Evolutionary conservation across 2,797 vertebrate genomes (phyloP).

Genomic region (Acestrorhynchus altus): DNA sequence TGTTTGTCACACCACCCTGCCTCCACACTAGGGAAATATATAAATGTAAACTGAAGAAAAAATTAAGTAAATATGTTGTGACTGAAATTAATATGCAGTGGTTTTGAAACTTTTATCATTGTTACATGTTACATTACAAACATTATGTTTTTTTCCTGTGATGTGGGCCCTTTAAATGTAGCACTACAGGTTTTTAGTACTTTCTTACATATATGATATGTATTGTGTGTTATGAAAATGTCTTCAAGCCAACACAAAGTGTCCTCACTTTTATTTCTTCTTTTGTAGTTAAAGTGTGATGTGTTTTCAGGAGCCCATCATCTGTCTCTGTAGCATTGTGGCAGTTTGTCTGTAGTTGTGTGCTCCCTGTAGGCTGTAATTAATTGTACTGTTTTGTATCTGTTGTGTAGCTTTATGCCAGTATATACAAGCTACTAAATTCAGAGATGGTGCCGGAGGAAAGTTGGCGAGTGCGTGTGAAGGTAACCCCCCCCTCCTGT

Average conservation of each 20-base stretch:
- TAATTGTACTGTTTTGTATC: conserved; percentile 92
- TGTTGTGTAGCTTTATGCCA: conserved; percentile 99
- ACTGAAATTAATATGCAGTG: no score
- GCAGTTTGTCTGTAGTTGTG: conserved; percentile 14
- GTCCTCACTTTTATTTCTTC: background rate
- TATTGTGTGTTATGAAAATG: background rate
- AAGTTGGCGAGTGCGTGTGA: conserved; percentile 90
- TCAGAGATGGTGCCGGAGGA: conserved; percentile 93
- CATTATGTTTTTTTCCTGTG: no score
- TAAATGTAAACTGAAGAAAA: no score
- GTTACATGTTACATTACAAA: no score
- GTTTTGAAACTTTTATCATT: no score
- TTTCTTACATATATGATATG: background rate
- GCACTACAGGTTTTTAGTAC: background rate
- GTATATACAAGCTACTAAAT: conserved; percentile 99
- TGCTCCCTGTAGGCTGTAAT: conserved; percentile 65
- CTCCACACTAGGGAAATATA: no score
- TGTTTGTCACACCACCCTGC: no score
- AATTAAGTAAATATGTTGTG: no score
- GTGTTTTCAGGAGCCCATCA: background rate
- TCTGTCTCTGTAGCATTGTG: background rate
- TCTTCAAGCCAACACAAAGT: no score
- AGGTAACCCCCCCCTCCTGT: conserved; percentile 89
- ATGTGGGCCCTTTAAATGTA: background rate
- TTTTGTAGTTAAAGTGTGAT: background rate